A percentile compares a stretch with the other conserved stretches of the same genome.
These are phyloP conservation scores for Malacoraja senta DNA, from an alignment of 2,797 vertebrate species.

Conservation along the genomic window DNA sequence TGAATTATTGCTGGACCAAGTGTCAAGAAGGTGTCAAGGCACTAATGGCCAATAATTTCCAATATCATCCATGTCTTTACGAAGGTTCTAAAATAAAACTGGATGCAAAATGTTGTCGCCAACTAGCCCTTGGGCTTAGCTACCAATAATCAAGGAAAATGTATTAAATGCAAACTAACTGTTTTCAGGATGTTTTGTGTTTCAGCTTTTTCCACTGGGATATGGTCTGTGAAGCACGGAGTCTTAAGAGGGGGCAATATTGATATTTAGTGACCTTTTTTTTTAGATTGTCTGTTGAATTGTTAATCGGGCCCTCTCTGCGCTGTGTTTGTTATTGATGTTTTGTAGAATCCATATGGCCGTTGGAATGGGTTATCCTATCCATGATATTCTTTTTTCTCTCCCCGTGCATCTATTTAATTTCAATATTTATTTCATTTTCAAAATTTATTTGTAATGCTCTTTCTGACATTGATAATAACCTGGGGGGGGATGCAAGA, in stretches of 20 bases:
- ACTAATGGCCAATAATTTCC: background rate
- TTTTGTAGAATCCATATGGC: background rate
- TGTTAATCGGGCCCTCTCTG: background rate
- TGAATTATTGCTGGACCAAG: background rate
- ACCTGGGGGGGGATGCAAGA: background rate
- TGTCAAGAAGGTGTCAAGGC: background rate
- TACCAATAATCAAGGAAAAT: background rate
- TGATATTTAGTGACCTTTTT: background rate
- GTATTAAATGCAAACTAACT: background rate
- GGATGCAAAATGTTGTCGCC: background rate
- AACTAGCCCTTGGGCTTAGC: background rate
- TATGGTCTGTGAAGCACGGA: background rate
- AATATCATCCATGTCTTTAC: background rate
- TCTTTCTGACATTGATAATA: background rate
- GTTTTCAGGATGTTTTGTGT: too few relatives aligned
- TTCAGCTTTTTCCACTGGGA: background rate
- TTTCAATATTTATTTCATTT: too few relatives aligned
- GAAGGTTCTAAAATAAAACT: background rate
- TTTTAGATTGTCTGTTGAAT: too few relatives aligned
- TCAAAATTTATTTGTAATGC: too few relatives aligned
- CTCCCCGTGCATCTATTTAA: too few relatives aligned
- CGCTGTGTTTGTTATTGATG: background rate
- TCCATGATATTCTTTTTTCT: too few relatives aligned
- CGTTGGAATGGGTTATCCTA: too few relatives aligned
- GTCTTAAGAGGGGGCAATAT: background rate